These are phyloP conservation scores for Tribolium madens DNA, from an alignment of 1,140 invertebrate species.

Conservation along the genomic window DNA sequence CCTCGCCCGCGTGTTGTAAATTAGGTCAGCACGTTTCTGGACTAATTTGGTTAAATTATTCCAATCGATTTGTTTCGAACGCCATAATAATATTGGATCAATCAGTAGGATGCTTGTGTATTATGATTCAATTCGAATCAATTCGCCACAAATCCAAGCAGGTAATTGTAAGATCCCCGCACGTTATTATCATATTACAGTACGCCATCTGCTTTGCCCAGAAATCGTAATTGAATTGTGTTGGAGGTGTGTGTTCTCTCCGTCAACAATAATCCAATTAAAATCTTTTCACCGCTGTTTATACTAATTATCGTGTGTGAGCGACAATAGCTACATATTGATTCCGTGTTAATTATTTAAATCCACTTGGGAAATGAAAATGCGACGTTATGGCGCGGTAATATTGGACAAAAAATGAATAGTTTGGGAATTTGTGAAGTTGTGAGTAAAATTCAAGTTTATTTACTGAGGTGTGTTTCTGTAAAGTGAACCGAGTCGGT, in stretches of 20 bases:
- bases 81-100: background rate
- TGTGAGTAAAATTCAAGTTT: background rate
- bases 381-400: no score
- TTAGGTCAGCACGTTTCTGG: background rate
- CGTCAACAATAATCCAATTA: conserved; percentile 32
- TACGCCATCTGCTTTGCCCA: background rate
- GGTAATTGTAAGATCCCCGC: conserved; percentile 9
- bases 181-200: conserved; percentile 1
- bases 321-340: conserved; percentile 1
- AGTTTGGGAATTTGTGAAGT: background rate
- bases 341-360: conserved; percentile 10
- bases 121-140: background rate
- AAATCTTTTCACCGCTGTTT: conserved; percentile 10
- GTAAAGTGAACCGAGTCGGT: background rate
- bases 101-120: background rate
- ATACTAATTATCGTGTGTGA: conserved; percentile 9
- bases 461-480: background rate
- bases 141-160: background rate
- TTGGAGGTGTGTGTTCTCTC: background rate
- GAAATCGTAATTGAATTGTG: conserved; percentile 19
- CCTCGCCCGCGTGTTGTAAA: no score
- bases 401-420: background rate
- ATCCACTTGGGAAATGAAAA: background rate
- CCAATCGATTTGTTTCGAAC: background rate
- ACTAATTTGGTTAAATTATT: background rate